A percentile compares a stretch with the other conserved stretches of the same genome.
Conservation (phyloP, 2,113 vertebrate genomes). For the Crypturellus undulatus region DNA sequence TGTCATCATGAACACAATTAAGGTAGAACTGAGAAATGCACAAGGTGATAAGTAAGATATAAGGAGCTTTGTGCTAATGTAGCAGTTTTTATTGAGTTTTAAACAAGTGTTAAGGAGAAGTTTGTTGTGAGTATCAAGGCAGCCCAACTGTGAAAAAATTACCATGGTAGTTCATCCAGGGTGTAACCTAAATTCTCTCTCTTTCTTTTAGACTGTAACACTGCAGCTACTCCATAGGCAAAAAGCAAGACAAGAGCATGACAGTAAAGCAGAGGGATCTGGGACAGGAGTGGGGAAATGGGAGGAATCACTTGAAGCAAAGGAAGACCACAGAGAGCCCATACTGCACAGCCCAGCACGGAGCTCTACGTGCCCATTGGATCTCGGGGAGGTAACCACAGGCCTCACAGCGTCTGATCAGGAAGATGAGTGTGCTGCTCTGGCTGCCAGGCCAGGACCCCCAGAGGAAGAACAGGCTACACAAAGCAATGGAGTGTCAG, state of each 20-base stretch:
- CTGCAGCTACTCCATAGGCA: constrained; percentile 84
- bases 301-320: background rate
- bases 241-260: constrained; percentile 14
- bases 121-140: background rate
- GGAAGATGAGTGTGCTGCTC: background rate
- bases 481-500: constrained; percentile 1
- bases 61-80: background rate
- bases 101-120: background rate
- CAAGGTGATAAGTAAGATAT: background rate
- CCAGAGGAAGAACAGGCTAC: background rate
- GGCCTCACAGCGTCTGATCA: background rate
- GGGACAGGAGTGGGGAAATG: background rate
- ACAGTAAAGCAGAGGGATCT: constrained; percentile 62
- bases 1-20: constrained; percentile 90
- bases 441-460: background rate
- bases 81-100: accelerated
- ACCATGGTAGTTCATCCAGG: background rate
- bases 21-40: constrained; percentile 74
- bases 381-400: background rate
- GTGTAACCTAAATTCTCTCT: background rate
- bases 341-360: background rate
- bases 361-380: background rate
- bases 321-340: background rate
- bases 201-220: constrained; percentile 84
- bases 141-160: background rate